Conservation (phyloP, 2,888 invertebrate species). For the Hofmannophila pseudospretella region DNA sequence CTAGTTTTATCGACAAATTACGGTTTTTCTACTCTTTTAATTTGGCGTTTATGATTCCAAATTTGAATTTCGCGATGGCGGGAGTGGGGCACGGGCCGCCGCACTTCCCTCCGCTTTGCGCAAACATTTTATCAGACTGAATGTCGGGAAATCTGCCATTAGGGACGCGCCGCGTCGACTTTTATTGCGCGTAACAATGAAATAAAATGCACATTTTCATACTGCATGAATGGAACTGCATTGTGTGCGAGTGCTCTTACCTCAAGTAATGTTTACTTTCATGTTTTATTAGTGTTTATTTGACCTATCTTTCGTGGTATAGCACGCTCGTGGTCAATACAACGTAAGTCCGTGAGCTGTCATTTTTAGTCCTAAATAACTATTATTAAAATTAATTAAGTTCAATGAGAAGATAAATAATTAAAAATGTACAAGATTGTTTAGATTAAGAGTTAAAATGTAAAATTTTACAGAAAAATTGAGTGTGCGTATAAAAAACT, state of each 20-base stretch:
- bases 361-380: no score
- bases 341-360: no score
- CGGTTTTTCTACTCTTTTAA: constrained; percentile 22
- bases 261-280: neutral
- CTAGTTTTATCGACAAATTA: constrained; percentile 1
- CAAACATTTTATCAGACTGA: constrained; percentile 70
- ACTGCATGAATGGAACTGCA: constrained; percentile 2
- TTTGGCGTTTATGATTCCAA: constrained; percentile 28
- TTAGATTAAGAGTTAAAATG: no score
- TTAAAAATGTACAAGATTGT: no score
- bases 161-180: constrained; percentile 49
- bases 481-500: no score
- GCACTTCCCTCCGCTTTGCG: constrained; percentile 48
- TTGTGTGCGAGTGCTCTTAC: neutral
- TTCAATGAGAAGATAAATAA: no score
- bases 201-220: constrained; percentile 23
- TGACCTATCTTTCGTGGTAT: neutral
- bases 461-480: no score
- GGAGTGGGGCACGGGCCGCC: constrained; percentile 43
- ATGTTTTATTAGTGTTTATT: neutral
- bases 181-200: constrained; percentile 37
- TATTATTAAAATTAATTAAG: no score
- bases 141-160: constrained; percentile 53
- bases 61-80: constrained; percentile 64
- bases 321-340: no score